These are phyloP conservation scores for Chromobotia macracanthus DNA, from an alignment of 2,797 vertebrate genomes.

Conservation along the genomic window DNA sequence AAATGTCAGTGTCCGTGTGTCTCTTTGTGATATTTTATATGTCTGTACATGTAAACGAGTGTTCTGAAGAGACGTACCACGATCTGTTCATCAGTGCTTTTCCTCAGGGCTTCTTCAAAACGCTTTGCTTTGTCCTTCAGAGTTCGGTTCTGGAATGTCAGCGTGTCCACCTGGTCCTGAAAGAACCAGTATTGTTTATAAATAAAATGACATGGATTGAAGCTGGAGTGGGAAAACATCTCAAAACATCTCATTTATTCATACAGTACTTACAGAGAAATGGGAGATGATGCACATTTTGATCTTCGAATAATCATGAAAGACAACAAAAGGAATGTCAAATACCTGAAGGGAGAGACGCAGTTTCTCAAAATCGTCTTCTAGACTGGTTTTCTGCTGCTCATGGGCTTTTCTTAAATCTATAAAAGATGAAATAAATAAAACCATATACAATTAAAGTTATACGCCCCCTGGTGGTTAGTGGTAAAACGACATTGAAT, in stretches of 20 bases:
- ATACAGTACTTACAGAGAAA: not conserved
- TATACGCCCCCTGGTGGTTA: not conserved
- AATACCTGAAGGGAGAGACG: constrained; percentile 89
- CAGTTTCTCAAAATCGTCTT: constrained; percentile 90
- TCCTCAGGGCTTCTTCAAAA: constrained; percentile 95
- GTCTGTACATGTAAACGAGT: not conserved
- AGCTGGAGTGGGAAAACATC: not conserved
- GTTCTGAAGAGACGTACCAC: constrained; percentile 75
- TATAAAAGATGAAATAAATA: constrained; percentile 58
- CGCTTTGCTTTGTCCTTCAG: constrained; percentile 90
- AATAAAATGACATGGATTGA: not conserved
- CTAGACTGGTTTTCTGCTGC: constrained; percentile 86
- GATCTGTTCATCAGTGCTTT: constrained; percentile 90
- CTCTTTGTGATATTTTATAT: not conserved
- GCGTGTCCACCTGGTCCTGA: constrained; percentile 94
- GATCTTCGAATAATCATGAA: not conserved
- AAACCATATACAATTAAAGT: too few relatives aligned
- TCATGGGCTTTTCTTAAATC: constrained; percentile 88
- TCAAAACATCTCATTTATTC: not conserved
- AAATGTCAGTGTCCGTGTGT: not conserved
- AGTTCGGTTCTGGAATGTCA: constrained; percentile 92
- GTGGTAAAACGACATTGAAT: not conserved
- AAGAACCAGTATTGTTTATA: not conserved
- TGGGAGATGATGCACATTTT: not conserved
- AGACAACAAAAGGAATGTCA: not conserved